Base-by-base conservation (phyloP, 92 coral and sea anemone genomes). In the Hydrozoanthus gracilis region DNA sequence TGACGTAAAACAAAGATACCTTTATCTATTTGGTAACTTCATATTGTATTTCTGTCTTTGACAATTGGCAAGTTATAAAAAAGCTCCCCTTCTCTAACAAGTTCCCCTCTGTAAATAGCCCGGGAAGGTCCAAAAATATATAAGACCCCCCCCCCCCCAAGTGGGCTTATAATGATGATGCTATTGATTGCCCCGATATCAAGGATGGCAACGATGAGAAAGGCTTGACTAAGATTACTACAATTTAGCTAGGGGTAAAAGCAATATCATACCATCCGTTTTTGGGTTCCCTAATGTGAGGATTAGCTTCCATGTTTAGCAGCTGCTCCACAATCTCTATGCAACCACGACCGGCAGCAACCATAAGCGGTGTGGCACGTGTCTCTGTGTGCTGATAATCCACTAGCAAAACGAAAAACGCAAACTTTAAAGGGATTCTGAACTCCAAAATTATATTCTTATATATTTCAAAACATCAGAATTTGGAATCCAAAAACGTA, bases 331-430 rank as follows among this genome's bases (percentile, higher is more conserved):
- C 99, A 45, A 97, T 95, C 51, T 95, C 96, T 10, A 87, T 68
- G 66, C 98, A 97, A 83, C 99, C 99, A 49, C 99, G 91, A 11
- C 99, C 99, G 73, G 99, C 91, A 62, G 98, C 98, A 15, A 95
- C 99, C 99, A 97, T 97, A 76, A 97, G 89, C 10, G 99, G 89
- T 9, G 99, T 97, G 20, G 98, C 99, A 61, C 92, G 95, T 49
- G 99, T 97, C 87, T 97, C 99, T 2, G 98, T 93, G 87, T 97
- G 99, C 82, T 95, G 99, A 84, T 97, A 93, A 73, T 97, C 99
- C 61, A 97, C 99, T 97, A 39, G 3, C 2, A 35, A 68, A 17
- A 20, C 50, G 9, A 7, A n/a, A 73, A 49, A 2, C 46, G 7
- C 9, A 7, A 14, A 13, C 16, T 2, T 13, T 7, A 64, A 64